Conservation (phyloP, 2,113 vertebrate species). For the Tachysurus vachellii region DNA sequence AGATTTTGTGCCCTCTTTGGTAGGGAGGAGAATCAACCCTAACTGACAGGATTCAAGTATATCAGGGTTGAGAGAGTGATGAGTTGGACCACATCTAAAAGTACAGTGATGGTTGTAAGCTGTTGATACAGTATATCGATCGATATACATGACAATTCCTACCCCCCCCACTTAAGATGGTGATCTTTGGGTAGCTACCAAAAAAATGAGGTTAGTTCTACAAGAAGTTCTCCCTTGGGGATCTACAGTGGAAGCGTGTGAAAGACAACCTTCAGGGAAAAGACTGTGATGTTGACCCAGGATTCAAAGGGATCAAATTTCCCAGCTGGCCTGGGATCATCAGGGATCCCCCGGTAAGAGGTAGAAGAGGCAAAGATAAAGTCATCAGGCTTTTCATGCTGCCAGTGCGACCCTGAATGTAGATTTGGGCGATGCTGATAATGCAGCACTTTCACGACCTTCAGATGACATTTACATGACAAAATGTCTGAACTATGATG, state of each 20-base stretch:
- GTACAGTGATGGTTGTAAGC: background rate
- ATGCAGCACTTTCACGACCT: background rate
- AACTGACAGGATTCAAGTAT: background rate
- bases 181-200: background rate
- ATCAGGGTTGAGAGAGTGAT: background rate
- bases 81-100: background rate
- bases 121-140: background rate
- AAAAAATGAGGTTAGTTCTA: background rate
- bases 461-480: constrained; percentile 17
- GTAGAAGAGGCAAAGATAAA: background rate
- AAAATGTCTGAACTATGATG: background rate
- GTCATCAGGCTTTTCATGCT: background rate
- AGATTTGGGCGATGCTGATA: constrained; percentile 12
- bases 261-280: background rate
- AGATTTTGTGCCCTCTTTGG: too few relatives aligned
- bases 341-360: background rate
- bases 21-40: background rate
- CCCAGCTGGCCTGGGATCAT: background rate
- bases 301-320: background rate
- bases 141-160: background rate
- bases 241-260: background rate
- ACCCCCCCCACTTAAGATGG: background rate
- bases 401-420: background rate
- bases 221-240: background rate
- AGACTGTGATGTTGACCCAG: background rate